Conservation (phyloP, 2,888 invertebrate genomes). For the Lepidocyrtoides sp. region DNA sequence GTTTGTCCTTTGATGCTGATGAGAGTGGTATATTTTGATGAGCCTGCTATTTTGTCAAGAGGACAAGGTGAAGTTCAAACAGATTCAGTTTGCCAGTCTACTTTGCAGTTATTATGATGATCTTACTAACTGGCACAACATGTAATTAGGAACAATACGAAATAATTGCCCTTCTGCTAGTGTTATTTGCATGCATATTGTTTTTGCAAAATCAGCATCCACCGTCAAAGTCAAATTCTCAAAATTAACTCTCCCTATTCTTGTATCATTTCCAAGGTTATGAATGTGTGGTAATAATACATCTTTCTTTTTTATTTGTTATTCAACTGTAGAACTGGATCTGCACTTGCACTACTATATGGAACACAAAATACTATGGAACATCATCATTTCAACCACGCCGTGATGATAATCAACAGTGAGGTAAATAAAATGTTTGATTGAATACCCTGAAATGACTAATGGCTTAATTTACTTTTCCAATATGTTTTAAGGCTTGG, state of each 20-base stretch:
- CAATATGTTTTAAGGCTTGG: too few species aligned
- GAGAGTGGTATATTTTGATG: too few species aligned
- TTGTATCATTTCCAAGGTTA: too few species aligned
- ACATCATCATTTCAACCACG: slow-evolving; percentile 90
- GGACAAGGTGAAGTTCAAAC: too few species aligned
- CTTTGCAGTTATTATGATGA: too few species aligned
- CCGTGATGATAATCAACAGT: slow-evolving; percentile 89
- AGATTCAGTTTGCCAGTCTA: too few species aligned
- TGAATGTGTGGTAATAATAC: neutral
- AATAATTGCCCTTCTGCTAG: neutral
- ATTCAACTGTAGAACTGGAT: slow-evolving; percentile 87
- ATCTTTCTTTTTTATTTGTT: too few species aligned
- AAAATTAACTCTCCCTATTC: too few species aligned
- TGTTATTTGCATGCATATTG: neutral
- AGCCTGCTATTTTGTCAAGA: too few species aligned
- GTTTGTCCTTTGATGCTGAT: slow-evolving; percentile 16
- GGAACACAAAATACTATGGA: slow-evolving; percentile 90
- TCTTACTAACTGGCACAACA: too few species aligned
- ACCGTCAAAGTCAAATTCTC: neutral
- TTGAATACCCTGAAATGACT: too few species aligned
- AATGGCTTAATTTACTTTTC: too few species aligned
- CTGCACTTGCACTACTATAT: slow-evolving; percentile 88
- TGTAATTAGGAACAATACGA: neutral
- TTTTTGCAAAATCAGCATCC: neutral
- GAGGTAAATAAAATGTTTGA: slow-evolving; percentile 86